Evolutionary conservation across 1,140 invertebrate genomes (phyloP).

Genomic region (Muscidifurax raptorellus): DNA sequence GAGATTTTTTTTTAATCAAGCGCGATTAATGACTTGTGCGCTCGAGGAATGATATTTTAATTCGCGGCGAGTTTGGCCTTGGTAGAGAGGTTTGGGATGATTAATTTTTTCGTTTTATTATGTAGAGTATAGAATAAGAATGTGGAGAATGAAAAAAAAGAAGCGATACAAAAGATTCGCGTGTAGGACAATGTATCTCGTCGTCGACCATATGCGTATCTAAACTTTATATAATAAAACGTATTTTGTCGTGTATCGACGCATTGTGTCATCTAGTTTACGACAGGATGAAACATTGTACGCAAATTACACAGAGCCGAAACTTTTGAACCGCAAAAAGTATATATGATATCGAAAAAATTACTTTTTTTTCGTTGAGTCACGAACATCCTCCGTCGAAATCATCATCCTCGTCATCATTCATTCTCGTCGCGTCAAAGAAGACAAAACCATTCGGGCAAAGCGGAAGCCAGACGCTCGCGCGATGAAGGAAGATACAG

Average conservation of each 20-base stretch:
- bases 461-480: conserved; percentile 35
- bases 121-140: too few relatives aligned
- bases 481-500: background rate
- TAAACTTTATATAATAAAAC: background rate
- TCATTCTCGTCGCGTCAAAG: conserved; percentile 17
- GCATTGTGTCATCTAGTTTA: background rate
- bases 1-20: conserved; percentile 42
- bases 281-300: background rate
- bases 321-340: background rate
- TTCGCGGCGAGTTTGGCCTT: background rate
- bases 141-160: too few relatives aligned
- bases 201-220: background rate
- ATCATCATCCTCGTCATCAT: conserved; percentile 29
- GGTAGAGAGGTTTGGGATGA: background rate
- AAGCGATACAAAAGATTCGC: too few relatives aligned
- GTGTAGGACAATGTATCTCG: too few relatives aligned
- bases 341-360: background rate
- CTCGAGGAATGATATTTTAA: background rate
- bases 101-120: too few relatives aligned
- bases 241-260: background rate
- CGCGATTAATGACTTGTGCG: conserved; percentile 17
- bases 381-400: background rate
- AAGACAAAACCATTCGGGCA: conserved; percentile 30
- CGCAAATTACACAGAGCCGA: background rate
- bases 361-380: background rate